Conservation (phyloP, 2,797 vertebrate genomes). For the Echeneis naucrates region DNA sequence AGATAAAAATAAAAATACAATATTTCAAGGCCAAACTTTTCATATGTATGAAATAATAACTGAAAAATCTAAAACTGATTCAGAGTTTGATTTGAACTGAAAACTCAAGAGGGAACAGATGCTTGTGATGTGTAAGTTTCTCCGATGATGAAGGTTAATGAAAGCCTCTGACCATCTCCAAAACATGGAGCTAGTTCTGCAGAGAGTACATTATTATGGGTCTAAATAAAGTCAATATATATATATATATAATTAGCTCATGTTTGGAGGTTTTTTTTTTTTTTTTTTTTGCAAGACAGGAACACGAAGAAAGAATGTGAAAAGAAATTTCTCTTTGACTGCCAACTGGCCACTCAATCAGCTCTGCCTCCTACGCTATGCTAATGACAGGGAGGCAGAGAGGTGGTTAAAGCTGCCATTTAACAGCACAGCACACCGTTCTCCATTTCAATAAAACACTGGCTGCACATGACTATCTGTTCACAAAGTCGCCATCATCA, state of each 20-base stretch:
- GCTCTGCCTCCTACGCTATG: conserved; percentile 79
- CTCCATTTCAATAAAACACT: conserved; percentile 31
- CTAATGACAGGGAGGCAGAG: conserved; percentile 76
- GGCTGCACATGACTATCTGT: conserved; percentile 45
- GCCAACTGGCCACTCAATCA: conserved; percentile 79
- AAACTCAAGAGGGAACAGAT: not conserved
- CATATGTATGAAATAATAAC: not conserved
- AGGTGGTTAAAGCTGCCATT: conserved; percentile 70
- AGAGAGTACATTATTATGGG: conserved; percentile 9
- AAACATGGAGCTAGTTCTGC: not conserved
- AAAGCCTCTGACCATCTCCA: conserved; percentile 4
- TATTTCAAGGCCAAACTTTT: not conserved
- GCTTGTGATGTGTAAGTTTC: conserved; percentile 5
- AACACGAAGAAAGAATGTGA: conserved; percentile 64
- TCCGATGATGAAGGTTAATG: not conserved
- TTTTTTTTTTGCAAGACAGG: conserved; percentile 22
- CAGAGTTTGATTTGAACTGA: not conserved
- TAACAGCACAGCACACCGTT: conserved; percentile 56
- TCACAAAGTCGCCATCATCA: conserved; percentile 25
- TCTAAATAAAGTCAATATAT: conserved; percentile 5
- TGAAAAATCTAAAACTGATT: not conserved
- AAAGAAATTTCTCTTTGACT: conserved; percentile 61
- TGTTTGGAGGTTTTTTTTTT: conserved; percentile 20
- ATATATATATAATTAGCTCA: not conserved
- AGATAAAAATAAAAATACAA: not conserved